These are phyloP conservation scores for Drosophila ezoana DNA, from an alignment of 2,888 invertebrate species.

Conservation along the genomic window DNA sequence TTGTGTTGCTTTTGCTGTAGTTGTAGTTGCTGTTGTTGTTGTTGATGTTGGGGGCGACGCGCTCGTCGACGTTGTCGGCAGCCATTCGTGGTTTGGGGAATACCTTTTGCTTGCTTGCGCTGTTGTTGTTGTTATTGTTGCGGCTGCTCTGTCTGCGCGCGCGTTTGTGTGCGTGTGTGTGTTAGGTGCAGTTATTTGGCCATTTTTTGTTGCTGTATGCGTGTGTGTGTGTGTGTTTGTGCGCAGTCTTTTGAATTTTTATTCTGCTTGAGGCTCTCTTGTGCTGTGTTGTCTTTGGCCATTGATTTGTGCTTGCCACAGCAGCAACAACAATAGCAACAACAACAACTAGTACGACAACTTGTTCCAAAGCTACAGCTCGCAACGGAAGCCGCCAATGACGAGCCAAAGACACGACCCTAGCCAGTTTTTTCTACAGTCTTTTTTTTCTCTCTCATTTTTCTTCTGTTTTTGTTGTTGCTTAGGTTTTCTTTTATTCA, in stretches of 20 bases:
- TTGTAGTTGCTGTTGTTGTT: conserved; percentile 19
- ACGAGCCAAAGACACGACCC: conserved; percentile 64
- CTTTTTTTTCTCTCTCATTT: conserved; percentile 16
- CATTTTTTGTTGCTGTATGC: conserved; percentile 40
- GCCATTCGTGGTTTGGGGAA: conserved; percentile 75
- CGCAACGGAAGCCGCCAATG: conserved; percentile 77
- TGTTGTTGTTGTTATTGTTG: conserved; percentile 17
- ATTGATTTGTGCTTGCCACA: conserved; percentile 69
- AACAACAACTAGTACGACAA: conserved; percentile 37
- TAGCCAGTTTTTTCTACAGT: conserved; percentile 45
- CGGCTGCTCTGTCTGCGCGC: conserved; percentile 27
- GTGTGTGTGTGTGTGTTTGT: conserved; percentile 21
- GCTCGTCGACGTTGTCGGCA: conserved; percentile 51
- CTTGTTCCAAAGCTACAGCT: conserved; percentile 62
- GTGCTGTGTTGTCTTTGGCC: conserved; percentile 38
- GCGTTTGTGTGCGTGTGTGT: conserved; percentile 13
- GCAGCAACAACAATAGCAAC: conserved; percentile 28
- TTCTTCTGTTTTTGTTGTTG: conserved; percentile 14
- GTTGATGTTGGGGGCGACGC: conserved; percentile 56
- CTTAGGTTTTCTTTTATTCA: conserved; percentile 41
- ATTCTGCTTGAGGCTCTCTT: conserved; percentile 54
- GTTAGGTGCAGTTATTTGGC: conserved; percentile 74
- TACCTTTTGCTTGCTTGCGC: conserved; percentile 63
- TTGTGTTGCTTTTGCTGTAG: conserved; percentile 3
- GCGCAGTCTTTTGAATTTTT: conserved; percentile 30